These are phyloP conservation scores for Trichomycterus rosablanca DNA, from an alignment of 2,113 vertebrate species.

Conservation along the genomic window DNA sequence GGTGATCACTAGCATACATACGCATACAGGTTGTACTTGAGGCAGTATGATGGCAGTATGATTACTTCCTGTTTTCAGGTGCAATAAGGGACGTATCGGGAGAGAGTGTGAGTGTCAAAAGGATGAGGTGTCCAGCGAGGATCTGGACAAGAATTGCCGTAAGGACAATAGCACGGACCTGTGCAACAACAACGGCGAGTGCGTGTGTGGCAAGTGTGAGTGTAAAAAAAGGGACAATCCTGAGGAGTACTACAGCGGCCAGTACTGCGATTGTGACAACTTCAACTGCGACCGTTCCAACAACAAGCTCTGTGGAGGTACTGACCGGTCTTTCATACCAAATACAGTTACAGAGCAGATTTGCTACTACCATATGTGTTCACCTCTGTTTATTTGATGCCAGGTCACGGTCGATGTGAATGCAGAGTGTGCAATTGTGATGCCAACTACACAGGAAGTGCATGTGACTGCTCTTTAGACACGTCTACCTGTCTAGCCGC, in stretches of 20 bases:
- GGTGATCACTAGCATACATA: no score
- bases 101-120: conserved; percentile 88
- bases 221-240: conserved; percentile 90
- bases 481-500: conserved; percentile 74
- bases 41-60: no score
- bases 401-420: conserved; percentile 88
- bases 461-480: conserved; percentile 88
- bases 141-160: conserved; percentile 92
- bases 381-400: not conserved
- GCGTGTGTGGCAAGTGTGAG: conserved; percentile 95
- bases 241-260: conserved; percentile 86
- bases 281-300: conserved; percentile 97
- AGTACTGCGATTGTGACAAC: conserved; percentile 96
- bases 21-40: no score
- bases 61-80: conserved; percentile 61
- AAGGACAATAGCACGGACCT: conserved; percentile 91
- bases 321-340: no score
- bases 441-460: conserved; percentile 89
- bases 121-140: conserved; percentile 90
- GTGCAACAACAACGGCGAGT: conserved; percentile 95
- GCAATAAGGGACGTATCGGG: conserved; percentile 90
- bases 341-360: not conserved
- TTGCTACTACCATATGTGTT: not conserved
- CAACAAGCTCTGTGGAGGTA: conserved; percentile 94
- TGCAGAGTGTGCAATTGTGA: conserved; percentile 90